phyloP scores from a whole-genome alignment of 2,113 vertebrate species.

The Clarias batrachus region DNA sequence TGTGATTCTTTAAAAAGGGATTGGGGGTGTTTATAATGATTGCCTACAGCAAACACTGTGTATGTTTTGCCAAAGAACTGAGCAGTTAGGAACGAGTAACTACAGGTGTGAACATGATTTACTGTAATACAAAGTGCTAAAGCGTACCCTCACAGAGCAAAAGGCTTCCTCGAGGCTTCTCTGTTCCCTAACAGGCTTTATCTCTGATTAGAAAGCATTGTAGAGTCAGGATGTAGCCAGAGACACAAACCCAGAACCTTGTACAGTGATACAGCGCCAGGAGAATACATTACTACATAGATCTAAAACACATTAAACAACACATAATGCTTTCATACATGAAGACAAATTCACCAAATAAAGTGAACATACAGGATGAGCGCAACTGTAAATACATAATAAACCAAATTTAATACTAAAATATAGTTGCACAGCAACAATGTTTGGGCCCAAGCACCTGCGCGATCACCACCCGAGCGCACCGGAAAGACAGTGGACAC shows the following conservation, averaged over 20 bases:
- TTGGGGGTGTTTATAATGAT: not conserved
- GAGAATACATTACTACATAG: not conserved
- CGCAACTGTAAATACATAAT: not conserved
- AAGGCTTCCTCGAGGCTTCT: not conserved
- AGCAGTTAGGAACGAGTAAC: not conserved
- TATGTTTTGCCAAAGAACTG: not conserved
- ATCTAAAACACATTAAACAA: not conserved
- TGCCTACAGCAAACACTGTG: not conserved
- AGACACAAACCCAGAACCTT: not conserved
- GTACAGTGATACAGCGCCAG: not conserved
- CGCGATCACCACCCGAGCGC: too few relatives aligned
- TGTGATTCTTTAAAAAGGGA: not conserved
- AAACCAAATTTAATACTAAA: not conserved
- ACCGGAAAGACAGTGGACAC: too few relatives aligned
- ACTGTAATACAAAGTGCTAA: not conserved
- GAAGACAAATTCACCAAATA: not conserved
- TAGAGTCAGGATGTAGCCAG: not conserved
- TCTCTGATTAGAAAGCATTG: not conserved
- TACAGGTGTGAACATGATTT: not conserved
- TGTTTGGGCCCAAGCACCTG: too few relatives aligned
- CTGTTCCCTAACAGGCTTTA: not conserved
- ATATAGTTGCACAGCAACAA: too few relatives aligned
- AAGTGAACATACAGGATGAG: not conserved
- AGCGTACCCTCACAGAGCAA: not conserved
- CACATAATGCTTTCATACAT: not conserved